Conservation (phyloP, 2,888 invertebrate species). For the Aphodius sticticus region DNA sequence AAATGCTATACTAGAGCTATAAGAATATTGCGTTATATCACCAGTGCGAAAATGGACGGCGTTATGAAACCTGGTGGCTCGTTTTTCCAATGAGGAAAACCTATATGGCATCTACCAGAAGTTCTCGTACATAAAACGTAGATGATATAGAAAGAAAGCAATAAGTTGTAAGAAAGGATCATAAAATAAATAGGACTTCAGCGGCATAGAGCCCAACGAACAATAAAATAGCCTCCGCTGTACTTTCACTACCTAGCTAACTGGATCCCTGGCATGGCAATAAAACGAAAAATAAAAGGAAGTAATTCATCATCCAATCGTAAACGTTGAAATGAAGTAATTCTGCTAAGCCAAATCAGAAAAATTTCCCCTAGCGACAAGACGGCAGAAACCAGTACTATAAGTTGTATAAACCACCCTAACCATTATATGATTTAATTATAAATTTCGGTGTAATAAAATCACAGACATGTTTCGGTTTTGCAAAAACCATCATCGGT, state of each 20-base stretch:
- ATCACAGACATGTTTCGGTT: no score
- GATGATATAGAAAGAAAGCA: conserved; percentile 4
- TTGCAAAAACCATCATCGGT: no score
- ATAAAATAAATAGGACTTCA: neutral
- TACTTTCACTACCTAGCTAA: conserved; percentile 4
- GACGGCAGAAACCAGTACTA: neutral
- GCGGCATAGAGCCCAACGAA: neutral
- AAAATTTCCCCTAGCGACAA: neutral
- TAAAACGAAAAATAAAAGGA: neutral
- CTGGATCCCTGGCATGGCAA: neutral
- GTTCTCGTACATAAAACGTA: neutral
- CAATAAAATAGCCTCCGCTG: neutral
- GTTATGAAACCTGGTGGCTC: no score
- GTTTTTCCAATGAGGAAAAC: no score
- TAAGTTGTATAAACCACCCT: neutral
- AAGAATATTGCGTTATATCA: no score
- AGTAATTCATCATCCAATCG: conserved; percentile 4
- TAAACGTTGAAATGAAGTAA: conserved; percentile 4
- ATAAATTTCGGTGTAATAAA: no score
- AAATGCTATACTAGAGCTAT: no score
- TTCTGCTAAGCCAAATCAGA: neutral
- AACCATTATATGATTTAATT: no score
- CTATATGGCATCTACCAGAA: neutral
- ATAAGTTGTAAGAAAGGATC: neutral
- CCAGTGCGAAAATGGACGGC: no score